phyloP scores from a whole-genome alignment of 1,140 invertebrate species.

The Neodiprion lecontei region DNA sequence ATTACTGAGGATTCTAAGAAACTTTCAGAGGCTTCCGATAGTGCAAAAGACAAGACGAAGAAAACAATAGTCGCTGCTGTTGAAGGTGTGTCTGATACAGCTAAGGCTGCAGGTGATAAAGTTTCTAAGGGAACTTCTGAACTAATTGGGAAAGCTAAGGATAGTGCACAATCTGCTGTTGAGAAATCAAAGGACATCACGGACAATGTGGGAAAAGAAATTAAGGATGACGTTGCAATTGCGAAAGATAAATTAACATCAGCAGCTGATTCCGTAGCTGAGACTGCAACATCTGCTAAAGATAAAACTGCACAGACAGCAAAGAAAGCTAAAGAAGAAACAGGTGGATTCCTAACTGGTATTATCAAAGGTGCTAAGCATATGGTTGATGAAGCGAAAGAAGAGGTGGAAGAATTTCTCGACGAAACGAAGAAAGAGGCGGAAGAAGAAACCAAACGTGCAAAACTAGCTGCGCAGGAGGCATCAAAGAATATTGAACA shows the following conservation, averaged over 20 bases:
- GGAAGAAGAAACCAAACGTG: conserved; percentile 9
- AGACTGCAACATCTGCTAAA: background rate
- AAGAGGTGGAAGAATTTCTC: conserved; percentile 15
- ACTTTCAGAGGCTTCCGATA: background rate
- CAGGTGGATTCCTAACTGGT: background rate
- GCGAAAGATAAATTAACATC: conserved; percentile 7
- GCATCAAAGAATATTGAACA: conserved; percentile 14
- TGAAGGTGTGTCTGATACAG: background rate
- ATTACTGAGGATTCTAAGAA: background rate
- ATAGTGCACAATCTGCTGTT: background rate
- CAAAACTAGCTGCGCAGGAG: background rate
- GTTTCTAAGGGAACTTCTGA: conserved; percentile 18
- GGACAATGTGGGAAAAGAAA: conserved; percentile 13
- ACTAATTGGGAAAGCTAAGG: background rate
- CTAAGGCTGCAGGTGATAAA: conserved; percentile 21
- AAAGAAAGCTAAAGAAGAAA: conserved; percentile 13
- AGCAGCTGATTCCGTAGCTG: background rate
- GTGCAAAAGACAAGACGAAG: background rate
- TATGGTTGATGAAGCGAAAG: background rate
- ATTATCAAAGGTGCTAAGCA: conserved; percentile 9
- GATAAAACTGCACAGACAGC: conserved; percentile 4
- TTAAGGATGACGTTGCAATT: background rate
- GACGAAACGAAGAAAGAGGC: conserved; percentile 3
- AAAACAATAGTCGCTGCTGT: background rate
- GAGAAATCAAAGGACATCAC: conserved; percentile 1